Conservation (phyloP, 2,888 invertebrate species). For the Acholoe squamosa region DNA sequence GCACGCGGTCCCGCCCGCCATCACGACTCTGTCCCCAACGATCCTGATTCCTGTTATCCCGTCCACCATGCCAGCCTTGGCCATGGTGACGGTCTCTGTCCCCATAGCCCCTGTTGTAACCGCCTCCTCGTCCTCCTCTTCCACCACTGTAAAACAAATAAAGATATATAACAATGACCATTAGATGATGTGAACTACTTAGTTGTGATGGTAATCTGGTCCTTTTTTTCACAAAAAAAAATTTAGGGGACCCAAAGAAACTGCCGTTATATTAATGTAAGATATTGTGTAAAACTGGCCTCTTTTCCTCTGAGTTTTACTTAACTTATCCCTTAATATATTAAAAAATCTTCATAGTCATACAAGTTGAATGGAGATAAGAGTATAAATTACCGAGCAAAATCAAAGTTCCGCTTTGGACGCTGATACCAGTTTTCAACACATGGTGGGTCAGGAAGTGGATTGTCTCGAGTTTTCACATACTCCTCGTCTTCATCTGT, state of each 20-base stretch:
- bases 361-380: no score
- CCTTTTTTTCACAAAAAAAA: no score
- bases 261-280: no score
- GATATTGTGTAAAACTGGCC: no score
- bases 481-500: constrained; percentile 65
- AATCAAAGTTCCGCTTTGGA: constrained; percentile 67
- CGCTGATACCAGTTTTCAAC: constrained; percentile 67
- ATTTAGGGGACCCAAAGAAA: no score
- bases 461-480: constrained; percentile 58
- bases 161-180: not conserved
- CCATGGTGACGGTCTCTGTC: not conserved
- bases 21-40: not conserved
- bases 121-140: constrained; percentile 36
- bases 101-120: not conserved
- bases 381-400: constrained; percentile 51
- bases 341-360: no score
- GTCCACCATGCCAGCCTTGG: not conserved
- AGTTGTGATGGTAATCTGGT: no score
- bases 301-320: no score
- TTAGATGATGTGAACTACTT: not conserved
- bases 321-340: no score
- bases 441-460: constrained; percentile 63
- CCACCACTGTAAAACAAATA: not conserved
- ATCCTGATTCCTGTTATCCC: not conserved
- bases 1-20: not conserved